Percentiles rank a stretch among this genome's conserved stretches.
phyloP scores from a whole-genome alignment of 2,797 vertebrate species.

The Cynopterus sphinx region DNA sequence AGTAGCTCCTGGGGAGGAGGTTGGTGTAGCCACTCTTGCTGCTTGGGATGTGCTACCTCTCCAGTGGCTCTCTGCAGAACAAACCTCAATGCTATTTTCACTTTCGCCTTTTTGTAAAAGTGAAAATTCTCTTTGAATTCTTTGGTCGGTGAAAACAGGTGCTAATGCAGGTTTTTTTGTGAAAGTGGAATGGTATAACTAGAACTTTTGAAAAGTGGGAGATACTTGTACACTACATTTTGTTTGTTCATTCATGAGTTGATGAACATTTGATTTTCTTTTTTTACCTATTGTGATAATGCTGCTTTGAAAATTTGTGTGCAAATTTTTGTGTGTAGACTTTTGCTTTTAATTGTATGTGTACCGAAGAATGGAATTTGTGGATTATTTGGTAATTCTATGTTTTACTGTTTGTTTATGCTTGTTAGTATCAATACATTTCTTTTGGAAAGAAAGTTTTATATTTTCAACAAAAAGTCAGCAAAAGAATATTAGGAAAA shows the following conservation, averaged over 20 bases:
- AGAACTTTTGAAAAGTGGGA: background rate
- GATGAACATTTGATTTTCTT: background rate
- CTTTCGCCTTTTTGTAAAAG: background rate
- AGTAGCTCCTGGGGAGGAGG: background rate
- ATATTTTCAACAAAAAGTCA: background rate
- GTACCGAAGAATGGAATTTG: background rate
- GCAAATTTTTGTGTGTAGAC: background rate
- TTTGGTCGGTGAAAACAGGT: background rate
- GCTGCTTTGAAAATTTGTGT: background rate
- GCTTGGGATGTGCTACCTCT: background rate
- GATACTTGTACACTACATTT: background rate
- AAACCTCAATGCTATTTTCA: background rate
- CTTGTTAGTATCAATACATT: slow-evolving; percentile 22
- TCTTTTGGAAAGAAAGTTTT: slow-evolving; percentile 43
- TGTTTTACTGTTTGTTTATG: slow-evolving; percentile 22
- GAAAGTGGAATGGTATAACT: background rate
- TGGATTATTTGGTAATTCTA: background rate
- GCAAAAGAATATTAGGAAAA: background rate
- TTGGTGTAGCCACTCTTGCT: background rate
- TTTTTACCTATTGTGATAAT: background rate
- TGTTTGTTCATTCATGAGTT: background rate
- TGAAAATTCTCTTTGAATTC: background rate
- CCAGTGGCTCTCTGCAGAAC: background rate
- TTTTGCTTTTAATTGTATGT: background rate
- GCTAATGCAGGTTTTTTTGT: background rate